Evolutionary conservation across 2,797 vertebrate genomes (phyloP).

Genomic region (Platalea minor): DNA sequence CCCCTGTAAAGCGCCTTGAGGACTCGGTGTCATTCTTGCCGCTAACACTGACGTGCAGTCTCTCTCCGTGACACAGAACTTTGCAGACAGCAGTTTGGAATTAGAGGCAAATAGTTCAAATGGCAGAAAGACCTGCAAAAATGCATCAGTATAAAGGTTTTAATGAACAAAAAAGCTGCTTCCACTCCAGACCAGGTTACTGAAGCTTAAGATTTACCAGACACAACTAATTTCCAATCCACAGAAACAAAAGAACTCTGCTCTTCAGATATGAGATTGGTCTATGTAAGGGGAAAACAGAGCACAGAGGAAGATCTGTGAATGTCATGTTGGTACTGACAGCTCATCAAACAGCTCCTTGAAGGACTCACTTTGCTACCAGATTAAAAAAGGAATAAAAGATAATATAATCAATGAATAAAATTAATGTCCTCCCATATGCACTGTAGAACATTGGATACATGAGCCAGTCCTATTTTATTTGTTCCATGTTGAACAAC

Average conservation of each 20-base stretch:
- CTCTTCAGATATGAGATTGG: background rate
- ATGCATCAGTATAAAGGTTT: background rate
- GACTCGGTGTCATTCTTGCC: background rate
- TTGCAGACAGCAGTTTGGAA: background rate
- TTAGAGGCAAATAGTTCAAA: background rate
- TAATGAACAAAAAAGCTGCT: background rate
- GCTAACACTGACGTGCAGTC: background rate
- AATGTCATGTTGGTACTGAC: background rate
- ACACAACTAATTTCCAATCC: background rate
- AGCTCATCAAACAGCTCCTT: constrained; percentile 19
- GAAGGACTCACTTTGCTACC: background rate
- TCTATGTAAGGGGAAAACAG: background rate
- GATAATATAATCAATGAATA: background rate
- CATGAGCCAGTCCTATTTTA: background rate
- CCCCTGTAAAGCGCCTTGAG: background rate
- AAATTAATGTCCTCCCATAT: background rate
- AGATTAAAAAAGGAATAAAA: constrained; percentile 22
- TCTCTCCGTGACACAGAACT: background rate
- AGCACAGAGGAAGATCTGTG: background rate
- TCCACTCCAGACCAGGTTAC: background rate
- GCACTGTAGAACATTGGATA: background rate
- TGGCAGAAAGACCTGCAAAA: background rate
- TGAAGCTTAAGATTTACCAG: background rate
- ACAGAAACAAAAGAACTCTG: background rate
- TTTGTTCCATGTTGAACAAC: background rate